phyloP scores from a whole-genome alignment of 2,888 invertebrate species.

The Drosophila sordidapex region DNA sequence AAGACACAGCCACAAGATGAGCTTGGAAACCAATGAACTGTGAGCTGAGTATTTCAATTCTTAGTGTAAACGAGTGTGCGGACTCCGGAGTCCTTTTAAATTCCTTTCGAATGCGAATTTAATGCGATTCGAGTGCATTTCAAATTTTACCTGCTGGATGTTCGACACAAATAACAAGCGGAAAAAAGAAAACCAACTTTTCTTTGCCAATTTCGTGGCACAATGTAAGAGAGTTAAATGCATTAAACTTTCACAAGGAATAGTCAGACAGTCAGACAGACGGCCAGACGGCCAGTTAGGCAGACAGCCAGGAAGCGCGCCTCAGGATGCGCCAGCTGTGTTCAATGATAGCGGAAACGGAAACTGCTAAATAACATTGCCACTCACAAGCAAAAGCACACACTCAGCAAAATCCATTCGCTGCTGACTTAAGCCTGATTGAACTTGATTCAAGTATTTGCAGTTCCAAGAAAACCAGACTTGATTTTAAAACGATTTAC shows the following conservation, averaged over 20 bases:
- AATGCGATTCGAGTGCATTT: constrained; percentile 62
- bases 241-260: constrained; percentile 74
- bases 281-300: background rate
- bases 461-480: background rate
- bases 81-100: constrained; percentile 27
- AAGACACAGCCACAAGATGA: constrained; percentile 57
- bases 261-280: constrained; percentile 8
- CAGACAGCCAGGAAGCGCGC: constrained; percentile 32
- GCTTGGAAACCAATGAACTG: constrained; percentile 58
- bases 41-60: constrained; percentile 27
- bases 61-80: constrained; percentile 6
- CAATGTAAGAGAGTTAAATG: constrained; percentile 77
- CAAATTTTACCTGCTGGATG: constrained; percentile 53
- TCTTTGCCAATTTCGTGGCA: constrained; percentile 72
- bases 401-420: constrained; percentile 1
- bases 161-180: constrained; percentile 40
- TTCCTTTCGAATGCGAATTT: constrained; percentile 49
- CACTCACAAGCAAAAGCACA: constrained; percentile 39
- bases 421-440: background rate
- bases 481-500: background rate
- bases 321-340: constrained; percentile 72
- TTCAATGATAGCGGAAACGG: constrained; percentile 73
- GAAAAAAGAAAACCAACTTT: constrained; percentile 15
- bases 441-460: background rate
- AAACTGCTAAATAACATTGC: constrained; percentile 79